Conservation (phyloP, 2,113 vertebrate genomes). For the Xenopus laevis region DNA sequence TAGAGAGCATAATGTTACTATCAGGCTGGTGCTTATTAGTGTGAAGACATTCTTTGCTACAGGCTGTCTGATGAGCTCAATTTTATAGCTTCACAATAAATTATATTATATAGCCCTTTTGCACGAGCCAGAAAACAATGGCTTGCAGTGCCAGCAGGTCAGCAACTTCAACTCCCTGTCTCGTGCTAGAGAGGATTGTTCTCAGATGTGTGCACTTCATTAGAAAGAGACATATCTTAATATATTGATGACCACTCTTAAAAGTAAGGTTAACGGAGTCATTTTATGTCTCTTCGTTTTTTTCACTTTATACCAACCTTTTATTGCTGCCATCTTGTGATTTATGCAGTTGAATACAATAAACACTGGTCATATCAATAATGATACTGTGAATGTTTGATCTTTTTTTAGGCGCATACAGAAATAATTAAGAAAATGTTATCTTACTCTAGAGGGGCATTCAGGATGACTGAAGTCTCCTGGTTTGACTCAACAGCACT, state of each 20-base stretch:
- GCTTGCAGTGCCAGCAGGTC: neutral
- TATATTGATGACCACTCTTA: neutral
- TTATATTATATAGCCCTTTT: neutral
- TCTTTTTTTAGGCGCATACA: too few species aligned
- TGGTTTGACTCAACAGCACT: too few species aligned
- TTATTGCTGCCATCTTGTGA: too few species aligned
- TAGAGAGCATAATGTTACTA: slow-evolving; percentile 3
- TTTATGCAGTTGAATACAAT: too few species aligned
- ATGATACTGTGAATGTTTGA: too few species aligned
- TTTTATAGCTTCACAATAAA: neutral
- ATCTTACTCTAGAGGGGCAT: too few species aligned
- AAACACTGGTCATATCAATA: too few species aligned
- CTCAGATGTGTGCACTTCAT: neutral
- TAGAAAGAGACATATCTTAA: neutral
- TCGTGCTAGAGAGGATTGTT: neutral
- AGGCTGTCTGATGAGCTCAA: neutral
- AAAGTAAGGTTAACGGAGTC: too few species aligned
- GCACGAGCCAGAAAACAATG: neutral
- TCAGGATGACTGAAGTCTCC: too few species aligned
- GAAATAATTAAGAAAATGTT: too few species aligned
- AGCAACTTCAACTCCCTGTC: neutral
- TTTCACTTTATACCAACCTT: too few species aligned
- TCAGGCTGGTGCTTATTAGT: neutral
- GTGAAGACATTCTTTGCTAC: neutral
- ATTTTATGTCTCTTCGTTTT: too few species aligned